phyloP scores from a whole-genome alignment of 2,113 vertebrate species.

The Camelus dromedarius region DNA sequence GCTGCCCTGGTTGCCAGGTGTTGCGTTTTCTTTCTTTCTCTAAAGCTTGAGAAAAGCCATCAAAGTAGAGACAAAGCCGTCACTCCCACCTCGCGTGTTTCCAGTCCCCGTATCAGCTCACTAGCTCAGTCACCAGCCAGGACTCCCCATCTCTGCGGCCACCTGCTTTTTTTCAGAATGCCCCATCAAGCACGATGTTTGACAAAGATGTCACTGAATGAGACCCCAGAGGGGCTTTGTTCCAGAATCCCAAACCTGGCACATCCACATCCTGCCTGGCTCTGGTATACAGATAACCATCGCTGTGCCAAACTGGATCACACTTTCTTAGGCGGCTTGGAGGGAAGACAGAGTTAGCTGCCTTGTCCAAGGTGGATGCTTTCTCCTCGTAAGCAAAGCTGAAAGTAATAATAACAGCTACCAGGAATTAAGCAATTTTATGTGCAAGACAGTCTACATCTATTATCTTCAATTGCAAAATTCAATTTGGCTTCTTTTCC shows the following conservation, averaged over 20 bases:
- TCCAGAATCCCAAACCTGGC: not conserved
- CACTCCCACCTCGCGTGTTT: not conserved
- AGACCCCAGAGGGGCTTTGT: not conserved
- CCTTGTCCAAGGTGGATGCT: not conserved
- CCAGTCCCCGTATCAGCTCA: not conserved
- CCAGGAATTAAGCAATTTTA: not conserved
- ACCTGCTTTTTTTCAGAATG: not conserved
- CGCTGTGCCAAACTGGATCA: not conserved
- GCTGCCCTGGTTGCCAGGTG: not conserved
- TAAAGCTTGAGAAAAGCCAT: not conserved
- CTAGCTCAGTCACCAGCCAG: not conserved
- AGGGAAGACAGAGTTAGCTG: not conserved
- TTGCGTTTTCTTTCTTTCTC: not conserved
- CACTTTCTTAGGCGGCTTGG: not conserved
- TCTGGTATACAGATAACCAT: not conserved
- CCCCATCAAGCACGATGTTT: not conserved
- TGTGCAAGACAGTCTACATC: not conserved
- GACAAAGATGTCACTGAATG: conserved; percentile 47
- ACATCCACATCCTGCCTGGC: not conserved
- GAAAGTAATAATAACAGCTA: not conserved
- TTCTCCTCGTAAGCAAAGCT: not conserved
- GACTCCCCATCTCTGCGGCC: not conserved
- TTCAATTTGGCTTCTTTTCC: not conserved
- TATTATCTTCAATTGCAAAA: not conserved
- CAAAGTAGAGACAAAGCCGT: not conserved